Base-by-base conservation (phyloP, 2,888 invertebrate genomes). In the Synergus itoensis region DNA sequence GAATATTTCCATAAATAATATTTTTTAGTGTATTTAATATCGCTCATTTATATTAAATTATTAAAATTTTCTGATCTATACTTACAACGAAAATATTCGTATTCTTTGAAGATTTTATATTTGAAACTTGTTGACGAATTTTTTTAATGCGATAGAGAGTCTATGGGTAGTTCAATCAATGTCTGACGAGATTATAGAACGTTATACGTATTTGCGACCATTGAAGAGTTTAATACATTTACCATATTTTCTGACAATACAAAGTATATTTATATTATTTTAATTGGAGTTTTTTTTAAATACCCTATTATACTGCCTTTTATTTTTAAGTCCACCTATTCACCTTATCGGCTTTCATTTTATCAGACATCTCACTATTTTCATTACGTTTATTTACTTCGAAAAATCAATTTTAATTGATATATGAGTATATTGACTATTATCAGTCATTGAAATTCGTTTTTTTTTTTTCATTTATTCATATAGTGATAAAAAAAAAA, bases 231-330 rank as follows among this genome's bases (percentile, higher is more conserved):
- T 79, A 78, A 40, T 40, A 88, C 86, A 87, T 89, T 88, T 89
- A 87, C 87, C 85, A 89, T 89, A 89, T 88, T 89, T 89, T 88
- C 85, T 85, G 87, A 89, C 80, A 79, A 87, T 86, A 89, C 86
- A 88, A 87, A 88, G 85, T 90, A 89, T 89, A 89, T 88, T 89
- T 88, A 90, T 90, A 90, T 89, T 89, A 36, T 36, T 90, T 87
- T 83, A 84, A 84, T 8, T 12, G 18, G 21, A 14, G 65, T 76
- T 40, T 9, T 40, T 14, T 40, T 41, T 36, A 36, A 67, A 40
- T 67, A 11, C 12, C 67, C n/a, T 40, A 36, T 36, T 28, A 28
- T 28, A 28, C 28, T 28, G 28, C 28, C 28, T 28, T 28, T 28
- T 28, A 28, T 28, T 28, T 3, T 28, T 28, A 28, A 28, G 28